These are phyloP conservation scores for Acleris cristana DNA, from an alignment of 2,888 invertebrate species.

Conservation along the genomic window DNA sequence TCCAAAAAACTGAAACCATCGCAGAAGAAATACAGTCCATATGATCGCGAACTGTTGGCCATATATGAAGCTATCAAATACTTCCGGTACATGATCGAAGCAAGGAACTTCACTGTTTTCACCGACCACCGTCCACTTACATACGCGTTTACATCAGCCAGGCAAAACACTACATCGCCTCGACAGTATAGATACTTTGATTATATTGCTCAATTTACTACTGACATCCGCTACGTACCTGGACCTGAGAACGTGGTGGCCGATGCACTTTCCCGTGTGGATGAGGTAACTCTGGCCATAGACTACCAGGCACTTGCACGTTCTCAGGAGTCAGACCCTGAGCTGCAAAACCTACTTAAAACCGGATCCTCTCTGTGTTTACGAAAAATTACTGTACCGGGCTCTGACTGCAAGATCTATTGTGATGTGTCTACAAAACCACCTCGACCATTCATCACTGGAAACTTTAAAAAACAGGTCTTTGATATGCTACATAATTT, in stretches of 20 bases:
- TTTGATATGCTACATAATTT: constrained; percentile 34
- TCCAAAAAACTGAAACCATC: constrained; percentile 11
- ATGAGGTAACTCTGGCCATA: too few relatives aligned
- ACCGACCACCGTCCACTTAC: constrained; percentile 10
- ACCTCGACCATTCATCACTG: constrained; percentile 27
- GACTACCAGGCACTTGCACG: too few relatives aligned
- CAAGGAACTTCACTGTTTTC: constrained; percentile 1
- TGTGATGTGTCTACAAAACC: background rate
- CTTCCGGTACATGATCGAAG: constrained; percentile 21
- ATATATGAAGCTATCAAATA: constrained; percentile 16
- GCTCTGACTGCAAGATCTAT: constrained; percentile 2
- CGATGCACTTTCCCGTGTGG: too few relatives aligned
- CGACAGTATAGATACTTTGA: constrained; percentile 22
- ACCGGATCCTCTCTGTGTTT: background rate
- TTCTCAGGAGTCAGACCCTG: too few relatives aligned
- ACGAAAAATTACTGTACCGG: constrained; percentile 3
- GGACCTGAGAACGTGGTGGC: constrained; percentile 15
- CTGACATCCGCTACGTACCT: constrained; percentile 3
- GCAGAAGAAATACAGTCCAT: constrained; percentile 12
- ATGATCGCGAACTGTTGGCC: constrained; percentile 22
- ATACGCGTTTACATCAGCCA: constrained; percentile 2
- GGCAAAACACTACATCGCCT: constrained; percentile 11
- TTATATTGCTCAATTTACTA: constrained; percentile 21
- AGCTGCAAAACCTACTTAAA: background rate
- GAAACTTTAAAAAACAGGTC: constrained; percentile 21